phyloP scores from a whole-genome alignment of 2,797 vertebrate genomes.

The Rhinogobio ventralis region DNA sequence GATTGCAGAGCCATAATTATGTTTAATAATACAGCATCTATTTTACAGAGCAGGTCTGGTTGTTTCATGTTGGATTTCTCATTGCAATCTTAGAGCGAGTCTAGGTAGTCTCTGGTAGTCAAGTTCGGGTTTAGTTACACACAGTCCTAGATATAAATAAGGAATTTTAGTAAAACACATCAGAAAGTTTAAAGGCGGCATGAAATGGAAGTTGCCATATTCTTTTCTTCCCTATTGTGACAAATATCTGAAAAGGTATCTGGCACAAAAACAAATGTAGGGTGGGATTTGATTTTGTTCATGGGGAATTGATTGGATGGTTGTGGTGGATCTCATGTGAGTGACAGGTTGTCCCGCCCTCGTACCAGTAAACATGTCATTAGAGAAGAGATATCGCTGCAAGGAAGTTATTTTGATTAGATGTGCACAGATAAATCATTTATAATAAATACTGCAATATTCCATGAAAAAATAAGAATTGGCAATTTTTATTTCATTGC shows the following conservation, averaged over 20 bases:
- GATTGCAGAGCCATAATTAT: background rate
- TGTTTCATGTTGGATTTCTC: background rate
- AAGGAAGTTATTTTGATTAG: background rate
- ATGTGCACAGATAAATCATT: background rate
- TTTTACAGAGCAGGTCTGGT: background rate
- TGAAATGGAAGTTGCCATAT: background rate
- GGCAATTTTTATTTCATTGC: background rate
- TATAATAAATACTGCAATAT: background rate
- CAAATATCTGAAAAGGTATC: background rate
- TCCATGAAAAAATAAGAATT: background rate
- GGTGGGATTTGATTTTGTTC: background rate
- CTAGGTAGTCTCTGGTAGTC: background rate
- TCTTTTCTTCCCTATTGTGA: background rate
- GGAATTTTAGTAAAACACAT: background rate
- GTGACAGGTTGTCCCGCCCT: background rate
- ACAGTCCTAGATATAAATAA: background rate
- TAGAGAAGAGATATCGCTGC: too few relatives aligned
- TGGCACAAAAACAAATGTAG: background rate
- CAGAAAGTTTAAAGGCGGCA: background rate
- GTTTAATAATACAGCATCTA: background rate
- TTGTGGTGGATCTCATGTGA: background rate
- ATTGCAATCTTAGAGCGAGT: background rate
- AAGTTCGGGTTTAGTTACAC: background rate
- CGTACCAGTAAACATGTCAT: too few relatives aligned
- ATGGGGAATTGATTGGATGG: background rate